A percentile compares a stretch with the other conserved stretches of the same genome.
Conservation (phyloP, 2,113 vertebrate species). For the Canis aureus region DNA sequence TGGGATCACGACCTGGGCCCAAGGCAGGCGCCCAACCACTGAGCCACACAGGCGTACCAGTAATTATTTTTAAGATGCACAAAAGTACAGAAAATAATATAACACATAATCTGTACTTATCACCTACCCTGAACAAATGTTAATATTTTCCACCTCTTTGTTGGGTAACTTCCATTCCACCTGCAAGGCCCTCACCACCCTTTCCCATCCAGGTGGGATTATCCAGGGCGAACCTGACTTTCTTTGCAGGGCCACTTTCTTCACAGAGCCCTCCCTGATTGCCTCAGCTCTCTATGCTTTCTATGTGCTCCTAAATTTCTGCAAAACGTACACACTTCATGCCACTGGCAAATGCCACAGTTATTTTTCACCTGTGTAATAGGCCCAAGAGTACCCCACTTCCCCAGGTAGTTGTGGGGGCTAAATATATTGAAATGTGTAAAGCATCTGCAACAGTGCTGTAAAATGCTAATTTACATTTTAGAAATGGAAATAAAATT, state of each 20-base stretch:
- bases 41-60: too few relatives aligned
- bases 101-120: neutral
- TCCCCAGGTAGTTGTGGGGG: neutral
- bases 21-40: too few relatives aligned
- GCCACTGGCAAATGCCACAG: neutral
- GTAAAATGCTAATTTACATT: too few relatives aligned
- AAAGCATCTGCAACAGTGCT: neutral
- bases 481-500: neutral
- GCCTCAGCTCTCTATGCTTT: neutral
- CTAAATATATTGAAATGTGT: neutral
- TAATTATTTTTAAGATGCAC: neutral
- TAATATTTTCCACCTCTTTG: neutral
- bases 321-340: neutral
- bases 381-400: neutral
- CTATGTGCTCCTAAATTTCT: neutral
- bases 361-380: neutral
- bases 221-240: neutral
- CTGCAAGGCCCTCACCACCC: neutral
- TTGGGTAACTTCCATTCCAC: neutral
- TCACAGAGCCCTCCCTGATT: neutral
- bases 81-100: neutral
- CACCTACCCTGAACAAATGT: neutral
- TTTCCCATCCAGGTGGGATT: neutral
- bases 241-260: neutral
- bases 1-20: too few relatives aligned